Evolutionary conservation across 2,797 vertebrate species (phyloP), one percentile per base, ranked within the genome.

Genomic region (Mormyrops attenuatus): DNA sequence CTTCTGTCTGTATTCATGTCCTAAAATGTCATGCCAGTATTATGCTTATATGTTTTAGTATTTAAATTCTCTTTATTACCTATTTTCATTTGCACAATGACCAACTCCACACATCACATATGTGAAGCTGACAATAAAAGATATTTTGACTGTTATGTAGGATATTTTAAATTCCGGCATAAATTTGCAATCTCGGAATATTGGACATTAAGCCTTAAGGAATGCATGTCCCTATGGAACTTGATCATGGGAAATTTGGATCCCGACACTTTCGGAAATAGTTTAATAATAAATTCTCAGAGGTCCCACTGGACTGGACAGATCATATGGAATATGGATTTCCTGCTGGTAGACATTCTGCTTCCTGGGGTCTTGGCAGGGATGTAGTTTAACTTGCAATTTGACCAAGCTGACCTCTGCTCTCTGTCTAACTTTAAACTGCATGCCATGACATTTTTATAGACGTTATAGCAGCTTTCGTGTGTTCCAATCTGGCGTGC

Each of bases 311-410:
- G 73, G 38, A 80, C 73, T 80, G 73, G 15, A 41, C 73, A 41
- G 73, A 49, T 85, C 9, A 50, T 50, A 85, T 26, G 41, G 82
- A 85, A 85, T 85, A 26, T 80, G 73, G 47, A 85, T 85, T 85
- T 85, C 44, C 82, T 49, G 80, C n/a, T 84, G 15, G 63, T 13
- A 69, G 26, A 47, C 47, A 47, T 84, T n/a, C 3, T 49, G 41
- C 3, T 26, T 22, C 41, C 1, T 0, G 8, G 44, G 38, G 20
- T 6, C 2, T n/a, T 80, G 41, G 2, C 6, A 50, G 7, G 3
- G 38, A 84, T 84, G 38, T 49, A 84, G 41, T 84, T 84, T 7
- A 49, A 49, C 15, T 44, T 49, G 41, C 44, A 84, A 11, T 84
- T n/a, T 44, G 15, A 41, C 13, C 0, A 44, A 7, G 44, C 13